A percentile compares a stretch with the other conserved stretches of the same genome.
phyloP scores from a whole-genome alignment of 2,797 vertebrate genomes.

The Tamandua tetradactyla region DNA sequence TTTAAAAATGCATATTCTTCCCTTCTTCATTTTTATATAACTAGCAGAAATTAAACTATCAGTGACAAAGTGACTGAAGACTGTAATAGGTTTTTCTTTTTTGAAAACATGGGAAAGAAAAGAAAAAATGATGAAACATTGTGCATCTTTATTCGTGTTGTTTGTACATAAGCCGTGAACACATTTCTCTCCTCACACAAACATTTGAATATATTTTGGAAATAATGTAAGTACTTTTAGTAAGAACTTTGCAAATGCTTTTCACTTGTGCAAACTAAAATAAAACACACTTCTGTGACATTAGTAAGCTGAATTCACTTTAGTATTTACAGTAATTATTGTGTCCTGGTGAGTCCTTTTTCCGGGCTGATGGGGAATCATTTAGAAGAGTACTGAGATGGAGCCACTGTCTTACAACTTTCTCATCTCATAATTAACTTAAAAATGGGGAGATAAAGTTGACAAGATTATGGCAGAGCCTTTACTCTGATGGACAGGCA shows the following conservation, averaged over 20 bases:
- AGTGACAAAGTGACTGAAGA: neutral
- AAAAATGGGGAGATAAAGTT: constrained; percentile 8
- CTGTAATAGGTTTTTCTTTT: neutral
- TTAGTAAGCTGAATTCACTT: neutral
- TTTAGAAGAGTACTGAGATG: neutral
- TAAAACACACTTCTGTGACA: neutral
- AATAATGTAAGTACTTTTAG: neutral
- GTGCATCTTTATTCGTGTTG: neutral
- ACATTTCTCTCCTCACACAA: neutral
- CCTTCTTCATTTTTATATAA: neutral
- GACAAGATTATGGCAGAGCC: neutral
- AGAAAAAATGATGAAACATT: neutral
- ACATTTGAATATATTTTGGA: neutral
- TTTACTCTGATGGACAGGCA: neutral
- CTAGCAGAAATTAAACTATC: neutral
- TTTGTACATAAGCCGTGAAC: neutral
- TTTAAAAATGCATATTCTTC: neutral
- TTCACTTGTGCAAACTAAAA: neutral
- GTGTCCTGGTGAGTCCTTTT: neutral
- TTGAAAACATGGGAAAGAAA: neutral
- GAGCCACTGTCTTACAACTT: neutral
- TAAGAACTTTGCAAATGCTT: neutral
- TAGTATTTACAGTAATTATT: constrained; percentile 22
- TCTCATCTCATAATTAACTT: neutral
- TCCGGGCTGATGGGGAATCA: neutral